Evolutionary conservation across 2,797 vertebrate genomes (phyloP), one percentile per base, ranked within the genome.

Genomic region (Microhierax caerulescens): DNA sequence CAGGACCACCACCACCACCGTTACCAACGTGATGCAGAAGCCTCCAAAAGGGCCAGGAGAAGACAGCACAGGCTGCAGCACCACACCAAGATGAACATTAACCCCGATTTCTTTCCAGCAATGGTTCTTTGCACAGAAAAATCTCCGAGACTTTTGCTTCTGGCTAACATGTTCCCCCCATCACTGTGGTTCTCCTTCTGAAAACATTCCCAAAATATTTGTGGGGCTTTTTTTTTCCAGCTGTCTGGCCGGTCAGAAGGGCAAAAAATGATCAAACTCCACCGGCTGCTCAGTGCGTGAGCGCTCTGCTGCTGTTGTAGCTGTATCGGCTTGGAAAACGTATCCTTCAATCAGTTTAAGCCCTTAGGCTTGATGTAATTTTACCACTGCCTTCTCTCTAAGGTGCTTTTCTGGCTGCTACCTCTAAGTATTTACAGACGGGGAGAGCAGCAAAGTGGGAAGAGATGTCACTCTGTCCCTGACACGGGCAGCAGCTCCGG

Each of bases 331-430:
- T 85, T 10, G 78, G 94, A 82, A 93, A 89, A 89, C 6, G 23
- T n/a, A 91, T 77, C 94, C 86, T 80, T 95, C 92, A 93, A 95
- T 95, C 78, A 64, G 77, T 89, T 93, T 95, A 89, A 96, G 85
- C 94, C 94, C 45, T 60, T 70, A 73, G 92, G 95, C 92, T 47
- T 92, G 92, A 95, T 94, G 92, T 83, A 89, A 94, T 95, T 97
- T 95, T 56, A 23, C 92, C 13, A 13, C 94, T 85, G 91, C 84
- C 67, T 91, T 80, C 78, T 93, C 92, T 91, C 96, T 24, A 64
- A 92, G 95, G 94, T 85, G 30, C 81, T 91, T 96, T 89, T 82
- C 91, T 1, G 4, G 68, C 86, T 30, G n/a, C 92, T 93, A 16
- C 91, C 94, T 91, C n/a, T 1, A 18, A 88, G 85, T 96, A 92